phyloP scores from a whole-genome alignment of 2,797 vertebrate species.

The Enteromius paludinosus region DNA sequence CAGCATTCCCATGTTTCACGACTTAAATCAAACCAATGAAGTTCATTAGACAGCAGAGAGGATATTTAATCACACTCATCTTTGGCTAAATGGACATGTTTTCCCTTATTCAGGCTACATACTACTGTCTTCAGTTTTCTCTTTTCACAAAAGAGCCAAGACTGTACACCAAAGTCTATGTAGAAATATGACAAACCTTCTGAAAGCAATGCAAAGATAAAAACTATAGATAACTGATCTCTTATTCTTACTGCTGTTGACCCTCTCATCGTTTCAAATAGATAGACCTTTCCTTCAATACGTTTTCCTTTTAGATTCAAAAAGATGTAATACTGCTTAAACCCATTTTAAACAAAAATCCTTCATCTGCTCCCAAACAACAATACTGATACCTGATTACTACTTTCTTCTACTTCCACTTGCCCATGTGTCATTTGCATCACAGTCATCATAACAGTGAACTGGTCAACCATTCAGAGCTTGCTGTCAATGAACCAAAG shows the following conservation, averaged over 20 bases:
- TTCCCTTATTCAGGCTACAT: slow-evolving; percentile 31
- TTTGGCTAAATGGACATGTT: slow-evolving; percentile 31
- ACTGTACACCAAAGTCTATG: slow-evolving; percentile 5
- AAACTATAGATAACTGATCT: neutral
- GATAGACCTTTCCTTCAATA: neutral
- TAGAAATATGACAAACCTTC: neutral
- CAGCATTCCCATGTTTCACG: slow-evolving; percentile 19
- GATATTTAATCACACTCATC: slow-evolving; percentile 21
- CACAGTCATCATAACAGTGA: neutral
- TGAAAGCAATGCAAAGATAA: neutral
- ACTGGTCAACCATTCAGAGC: slow-evolving; percentile 1
- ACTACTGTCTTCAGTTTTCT: neutral
- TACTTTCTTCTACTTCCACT: slow-evolving; percentile 2
- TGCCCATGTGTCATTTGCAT: neutral
- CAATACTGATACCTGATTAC: slow-evolving; percentile 14
- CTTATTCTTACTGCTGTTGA: neutral
- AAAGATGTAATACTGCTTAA: slow-evolving; percentile 7
- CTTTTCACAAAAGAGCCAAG: neutral
- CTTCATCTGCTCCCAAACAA: neutral
- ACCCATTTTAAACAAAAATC: neutral
- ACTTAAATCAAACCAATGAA: slow-evolving; percentile 11
- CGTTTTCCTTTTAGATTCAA: neutral
- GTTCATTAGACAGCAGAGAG: slow-evolving; percentile 10
- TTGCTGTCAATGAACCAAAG: neutral
- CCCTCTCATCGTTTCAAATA: neutral